phyloP scores from a whole-genome alignment of 2,888 invertebrate species.

The Cephus rjabovi region DNA sequence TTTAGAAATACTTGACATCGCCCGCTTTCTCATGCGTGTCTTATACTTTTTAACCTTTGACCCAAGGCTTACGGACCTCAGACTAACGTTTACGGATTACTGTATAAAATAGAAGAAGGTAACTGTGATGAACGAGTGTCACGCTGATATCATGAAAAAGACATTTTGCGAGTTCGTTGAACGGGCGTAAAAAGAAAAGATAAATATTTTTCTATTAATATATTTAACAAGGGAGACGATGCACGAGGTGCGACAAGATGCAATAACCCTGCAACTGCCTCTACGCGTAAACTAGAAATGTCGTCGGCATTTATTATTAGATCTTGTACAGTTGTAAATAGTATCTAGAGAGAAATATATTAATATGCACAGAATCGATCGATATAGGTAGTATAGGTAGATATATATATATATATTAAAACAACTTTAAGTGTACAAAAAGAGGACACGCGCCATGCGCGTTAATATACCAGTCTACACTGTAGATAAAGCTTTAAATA shows the following conservation, averaged over 20 bases:
- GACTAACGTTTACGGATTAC: constrained; percentile 5
- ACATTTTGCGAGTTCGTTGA: constrained; percentile 12
- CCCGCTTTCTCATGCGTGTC: no score
- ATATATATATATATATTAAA: no score
- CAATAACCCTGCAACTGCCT: constrained; percentile 23
- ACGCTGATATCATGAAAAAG: constrained; percentile 13
- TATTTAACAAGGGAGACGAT: constrained; percentile 13
- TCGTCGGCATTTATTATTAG: no score
- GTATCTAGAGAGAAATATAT: no score
- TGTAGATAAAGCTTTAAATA: constrained; percentile 10
- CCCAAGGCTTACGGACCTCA: constrained; percentile 21
- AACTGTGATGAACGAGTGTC: constrained; percentile 36
- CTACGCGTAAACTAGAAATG: constrained; percentile 1
- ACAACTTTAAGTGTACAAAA: no score
- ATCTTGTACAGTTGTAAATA: no score
- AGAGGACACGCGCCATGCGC: no score
- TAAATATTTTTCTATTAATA: constrained; percentile 33
- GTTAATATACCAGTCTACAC: neutral
- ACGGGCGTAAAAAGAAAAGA: constrained; percentile 13
- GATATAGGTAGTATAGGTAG: no score
- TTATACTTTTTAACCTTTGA: no score
- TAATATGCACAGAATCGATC: no score
- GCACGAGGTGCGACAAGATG: constrained; percentile 33
- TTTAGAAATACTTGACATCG: neutral
- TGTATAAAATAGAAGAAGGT: neutral